Percentiles rank a stretch among this genome's conserved stretches.
Evolutionary conservation across 2,797 vertebrate genomes (phyloP).

Genomic region (Acanthiza pusilla): DNA sequence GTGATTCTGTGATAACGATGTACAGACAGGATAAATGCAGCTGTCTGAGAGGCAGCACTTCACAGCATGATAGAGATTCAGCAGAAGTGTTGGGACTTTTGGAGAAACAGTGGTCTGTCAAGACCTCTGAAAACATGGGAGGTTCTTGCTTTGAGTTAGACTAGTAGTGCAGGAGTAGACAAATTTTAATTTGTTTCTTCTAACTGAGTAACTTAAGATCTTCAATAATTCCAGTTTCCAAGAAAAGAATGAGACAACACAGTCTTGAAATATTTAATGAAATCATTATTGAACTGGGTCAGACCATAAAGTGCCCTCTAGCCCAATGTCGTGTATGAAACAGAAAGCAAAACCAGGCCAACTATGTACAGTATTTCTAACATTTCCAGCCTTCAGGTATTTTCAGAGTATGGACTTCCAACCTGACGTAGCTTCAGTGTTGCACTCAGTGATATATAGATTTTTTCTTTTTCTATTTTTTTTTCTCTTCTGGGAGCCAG

Average conservation of each 20-base stretch:
- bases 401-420: background rate
- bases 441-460: background rate
- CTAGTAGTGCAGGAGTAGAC: background rate
- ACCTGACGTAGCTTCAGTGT: background rate
- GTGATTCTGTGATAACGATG: background rate
- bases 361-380: rapidly evolving
- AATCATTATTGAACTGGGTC: background rate
- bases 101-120: background rate
- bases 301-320: background rate
- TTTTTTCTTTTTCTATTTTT: background rate
- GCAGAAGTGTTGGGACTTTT: background rate
- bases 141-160: background rate
- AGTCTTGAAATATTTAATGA: background rate
- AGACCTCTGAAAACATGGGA: background rate
- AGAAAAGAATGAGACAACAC: background rate
- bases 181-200: background rate
- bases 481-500: rapidly evolving
- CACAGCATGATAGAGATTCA: background rate
- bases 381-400: background rate
- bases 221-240: background rate
- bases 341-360: background rate
- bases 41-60: background rate
- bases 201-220: background rate
- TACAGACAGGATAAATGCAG: background rate
- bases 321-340: background rate